Base-by-base conservation (phyloP, 1,140 invertebrate species). In the Probaryconus sp. region DNA sequence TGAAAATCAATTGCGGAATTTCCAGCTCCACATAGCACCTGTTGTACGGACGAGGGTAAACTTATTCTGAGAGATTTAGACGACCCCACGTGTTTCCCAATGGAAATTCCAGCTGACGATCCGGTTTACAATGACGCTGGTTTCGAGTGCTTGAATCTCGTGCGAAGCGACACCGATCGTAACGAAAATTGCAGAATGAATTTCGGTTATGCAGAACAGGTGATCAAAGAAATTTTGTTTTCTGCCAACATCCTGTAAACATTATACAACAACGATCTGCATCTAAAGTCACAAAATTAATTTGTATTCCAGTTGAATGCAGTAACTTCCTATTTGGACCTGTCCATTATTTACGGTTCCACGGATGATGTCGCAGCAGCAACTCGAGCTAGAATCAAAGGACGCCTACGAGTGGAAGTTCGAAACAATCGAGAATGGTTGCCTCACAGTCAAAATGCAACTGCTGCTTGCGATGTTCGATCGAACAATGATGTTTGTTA, bases 321-420 rank as follows among this genome's bases (percentile, higher is more conserved):
- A n/a, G 92, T 97, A 0, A 96, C 95, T 5, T 91, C 94, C 1
- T 97, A 90, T 78, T 87, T 97, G 87, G 96, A 98, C 81, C 88
- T 94, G 6, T 97, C 95, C 0, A 85, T 94, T 30, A 92, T 96
- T 5, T 97, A 98, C 78, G 96, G 96, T 1, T 94, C 93, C 21
- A 92, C 85, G 11, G 87, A 91, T 5, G 78, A 90, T 37, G 89
- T 92, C 58, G 91, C 92, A n/a, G 84, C 85, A 13, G 88, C 89
- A 17, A 85, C 95, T 6, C 87, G 94, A 5, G 89, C 92, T 13
- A 89, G 89, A 55, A 81, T 88, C 9, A 92, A 92, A 5, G 94
- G 94, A 1, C 89, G 91, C 28, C 85, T 93, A 72, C 88, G 86
- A 18, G 92, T 89, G 18, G 91, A 92, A 24, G 73, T 91, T 5